Evolutionary conservation across 2,113 vertebrate species (phyloP).

Genomic region (Oophaga pumilio): DNA sequence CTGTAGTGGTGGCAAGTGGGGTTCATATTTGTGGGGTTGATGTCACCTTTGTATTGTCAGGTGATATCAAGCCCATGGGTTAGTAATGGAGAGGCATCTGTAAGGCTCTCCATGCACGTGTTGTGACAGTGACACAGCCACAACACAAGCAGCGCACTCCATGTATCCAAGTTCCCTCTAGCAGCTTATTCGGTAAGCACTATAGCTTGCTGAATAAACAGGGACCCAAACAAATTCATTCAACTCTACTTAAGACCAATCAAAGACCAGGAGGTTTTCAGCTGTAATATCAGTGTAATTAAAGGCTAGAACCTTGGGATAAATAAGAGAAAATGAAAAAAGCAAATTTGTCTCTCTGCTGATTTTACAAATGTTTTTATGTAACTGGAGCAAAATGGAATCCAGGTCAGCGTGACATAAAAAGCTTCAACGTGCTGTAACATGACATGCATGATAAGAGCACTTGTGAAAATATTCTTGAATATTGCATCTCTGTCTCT

Average conservation of each 20-base stretch:
- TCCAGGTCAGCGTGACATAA: not conserved
- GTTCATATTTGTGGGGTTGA: no score
- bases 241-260: not conserved
- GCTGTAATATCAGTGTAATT: not conserved
- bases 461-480: not conserved
- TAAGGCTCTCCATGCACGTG: no score
- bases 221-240: no score
- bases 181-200: no score
- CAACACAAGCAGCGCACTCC: no score
- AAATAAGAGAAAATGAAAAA: not conserved
- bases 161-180: no score
- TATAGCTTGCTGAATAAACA: no score
- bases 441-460: conserved; percentile 1
- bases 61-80: no score
- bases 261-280: not conserved
- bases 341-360: not conserved
- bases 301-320: not conserved
- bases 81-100: no score
- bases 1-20: no score
- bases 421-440: not conserved
- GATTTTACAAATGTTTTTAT: not conserved
- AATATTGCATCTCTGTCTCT: not conserved
- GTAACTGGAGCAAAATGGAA: not conserved
- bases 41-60: no score
- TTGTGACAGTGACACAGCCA: no score